These are phyloP conservation scores for Eulithis prunata DNA, from an alignment of 2,888 invertebrate species.

Conservation along the genomic window DNA sequence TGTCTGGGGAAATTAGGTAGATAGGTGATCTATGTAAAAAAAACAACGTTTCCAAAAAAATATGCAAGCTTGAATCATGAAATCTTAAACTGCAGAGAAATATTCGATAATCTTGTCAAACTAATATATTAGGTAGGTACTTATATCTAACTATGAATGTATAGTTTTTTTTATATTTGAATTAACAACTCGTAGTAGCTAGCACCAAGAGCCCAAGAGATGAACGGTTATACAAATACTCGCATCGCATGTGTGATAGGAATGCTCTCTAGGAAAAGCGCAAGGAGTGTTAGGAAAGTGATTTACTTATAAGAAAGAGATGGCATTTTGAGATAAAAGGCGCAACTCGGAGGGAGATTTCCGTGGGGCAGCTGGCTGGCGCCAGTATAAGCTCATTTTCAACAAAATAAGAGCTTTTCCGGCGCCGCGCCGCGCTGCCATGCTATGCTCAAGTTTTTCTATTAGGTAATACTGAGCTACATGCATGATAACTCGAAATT, in stretches of 20 bases:
- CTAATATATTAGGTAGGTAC: too few species aligned
- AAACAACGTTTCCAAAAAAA: neutral
- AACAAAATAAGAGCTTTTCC: conserved; percentile 59
- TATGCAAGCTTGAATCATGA: neutral
- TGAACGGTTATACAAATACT: conserved; percentile 36
- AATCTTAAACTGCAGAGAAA: neutral
- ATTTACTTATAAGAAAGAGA: conserved; percentile 44
- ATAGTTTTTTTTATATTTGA: too few species aligned
- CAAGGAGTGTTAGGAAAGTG: conserved; percentile 30
- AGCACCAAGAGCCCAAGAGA: conserved; percentile 40
- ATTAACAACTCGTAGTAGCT: conserved; percentile 35
- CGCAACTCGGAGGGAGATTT: conserved; percentile 56
- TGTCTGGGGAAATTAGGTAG: neutral
- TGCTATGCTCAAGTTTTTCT: conserved; percentile 18
- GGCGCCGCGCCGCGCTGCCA: conserved; percentile 5
- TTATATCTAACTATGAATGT: too few species aligned
- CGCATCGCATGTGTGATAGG: conserved; percentile 38
- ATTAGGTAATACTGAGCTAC: conserved; percentile 4
- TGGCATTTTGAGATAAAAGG: conserved; percentile 36
- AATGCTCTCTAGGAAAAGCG: conserved; percentile 35
- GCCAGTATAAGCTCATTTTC: conserved; percentile 58
- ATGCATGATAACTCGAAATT: conserved; percentile 6
- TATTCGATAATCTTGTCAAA: conserved; percentile 40
- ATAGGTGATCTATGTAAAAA: too few species aligned
- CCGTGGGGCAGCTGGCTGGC: conserved; percentile 57